A percentile compares a stretch with the other conserved stretches of the same genome.
Evolutionary conservation across 2,113 vertebrate genomes (phyloP).

Genomic region (Urocolius indicus): DNA sequence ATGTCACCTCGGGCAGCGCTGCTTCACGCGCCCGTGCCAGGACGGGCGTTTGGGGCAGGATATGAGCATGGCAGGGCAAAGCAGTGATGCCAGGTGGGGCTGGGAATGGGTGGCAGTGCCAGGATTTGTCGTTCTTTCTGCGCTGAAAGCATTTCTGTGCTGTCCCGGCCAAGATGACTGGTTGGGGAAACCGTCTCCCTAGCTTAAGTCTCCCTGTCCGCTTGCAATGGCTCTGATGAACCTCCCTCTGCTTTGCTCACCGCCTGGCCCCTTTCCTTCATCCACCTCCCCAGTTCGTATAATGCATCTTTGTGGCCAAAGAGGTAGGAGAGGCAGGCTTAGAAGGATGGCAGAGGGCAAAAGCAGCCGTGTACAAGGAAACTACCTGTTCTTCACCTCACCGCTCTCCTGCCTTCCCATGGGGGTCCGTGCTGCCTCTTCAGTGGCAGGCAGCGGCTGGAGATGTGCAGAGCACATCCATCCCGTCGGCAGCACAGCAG

Average conservation of each 20-base stretch:
- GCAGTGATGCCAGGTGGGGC: not conserved
- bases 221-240: not conserved
- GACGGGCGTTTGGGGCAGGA: not conserved
- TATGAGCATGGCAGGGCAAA: not conserved
- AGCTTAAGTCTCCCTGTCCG: not conserved
- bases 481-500: not conserved
- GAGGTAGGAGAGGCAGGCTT: not conserved
- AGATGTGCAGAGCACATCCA: not conserved
- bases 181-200: not conserved
- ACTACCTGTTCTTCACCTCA: accelerated
- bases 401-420: not conserved
- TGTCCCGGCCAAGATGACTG: not conserved
- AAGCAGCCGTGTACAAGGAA: not conserved
- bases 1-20: not conserved
- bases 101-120: not conserved
- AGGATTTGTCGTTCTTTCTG: too few relatives aligned
- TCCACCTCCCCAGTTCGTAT: accelerated
- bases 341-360: not conserved
- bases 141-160: too few relatives aligned
- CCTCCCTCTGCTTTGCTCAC: not conserved
- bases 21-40: not conserved
- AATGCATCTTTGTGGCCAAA: not conserved
- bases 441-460: not conserved
- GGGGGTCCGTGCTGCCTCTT: not conserved
- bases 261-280: not conserved